phyloP scores from a whole-genome alignment of 1,140 invertebrate genomes.

The Bombus soroeensis region DNA sequence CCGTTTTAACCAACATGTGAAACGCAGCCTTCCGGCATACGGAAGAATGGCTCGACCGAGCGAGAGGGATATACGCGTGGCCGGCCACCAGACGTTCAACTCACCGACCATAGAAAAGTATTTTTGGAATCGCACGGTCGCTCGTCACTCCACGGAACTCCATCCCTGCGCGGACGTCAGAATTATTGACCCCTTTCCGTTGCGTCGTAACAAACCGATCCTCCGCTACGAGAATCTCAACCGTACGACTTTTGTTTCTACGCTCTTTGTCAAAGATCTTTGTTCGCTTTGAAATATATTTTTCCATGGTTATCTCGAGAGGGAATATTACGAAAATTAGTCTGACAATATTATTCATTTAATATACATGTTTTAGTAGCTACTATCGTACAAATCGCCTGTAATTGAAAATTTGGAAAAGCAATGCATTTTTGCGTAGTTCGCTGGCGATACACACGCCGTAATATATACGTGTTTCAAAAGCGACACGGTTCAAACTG shows the following conservation, averaged over 20 bases:
- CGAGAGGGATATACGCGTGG: slow-evolving; percentile 42
- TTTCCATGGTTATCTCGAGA: fast-evolving
- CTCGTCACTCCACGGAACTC: slow-evolving; percentile 56
- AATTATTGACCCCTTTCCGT: slow-evolving; percentile 60
- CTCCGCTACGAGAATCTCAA: neutral
- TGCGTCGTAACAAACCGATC: slow-evolving; percentile 47
- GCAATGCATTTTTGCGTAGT: neutral
- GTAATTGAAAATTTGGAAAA: neutral
- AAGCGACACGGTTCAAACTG: neutral
- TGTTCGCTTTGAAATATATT: neutral
- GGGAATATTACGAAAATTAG: neutral
- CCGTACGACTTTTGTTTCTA: too few relatives aligned
- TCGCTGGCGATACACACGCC: too few relatives aligned
- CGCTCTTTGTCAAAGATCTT: neutral
- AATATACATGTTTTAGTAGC: too few relatives aligned
- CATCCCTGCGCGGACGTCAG: slow-evolving; percentile 38
- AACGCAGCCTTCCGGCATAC: slow-evolving; percentile 21
- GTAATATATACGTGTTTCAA: too few relatives aligned
- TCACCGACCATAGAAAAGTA: slow-evolving; percentile 58
- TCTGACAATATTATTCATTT: neutral
- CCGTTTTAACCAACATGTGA: slow-evolving; percentile 40
- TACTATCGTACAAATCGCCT: neutral
- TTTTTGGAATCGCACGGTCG: slow-evolving; percentile 63
- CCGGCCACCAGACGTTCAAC: slow-evolving; percentile 54
- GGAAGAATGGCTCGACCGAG: slow-evolving; percentile 8